These are phyloP conservation scores for Centropus unirufus DNA, from an alignment of 2,113 vertebrate genomes.

Conservation along the genomic window DNA sequence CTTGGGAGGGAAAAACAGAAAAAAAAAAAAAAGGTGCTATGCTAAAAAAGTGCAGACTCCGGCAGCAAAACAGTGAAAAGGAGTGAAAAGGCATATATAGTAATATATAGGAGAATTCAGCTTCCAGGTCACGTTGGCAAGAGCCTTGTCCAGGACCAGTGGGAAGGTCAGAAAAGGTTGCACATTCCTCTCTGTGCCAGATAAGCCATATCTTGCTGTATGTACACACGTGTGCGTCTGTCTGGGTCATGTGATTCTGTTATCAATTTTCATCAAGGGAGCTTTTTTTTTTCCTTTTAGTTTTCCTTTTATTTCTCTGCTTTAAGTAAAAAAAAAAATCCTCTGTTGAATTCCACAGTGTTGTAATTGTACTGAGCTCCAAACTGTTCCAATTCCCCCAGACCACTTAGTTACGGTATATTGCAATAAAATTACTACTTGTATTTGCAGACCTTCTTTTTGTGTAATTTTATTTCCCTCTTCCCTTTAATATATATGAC, in stretches of 20 bases:
- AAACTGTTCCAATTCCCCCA: constrained; percentile 80
- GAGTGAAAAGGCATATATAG: background rate
- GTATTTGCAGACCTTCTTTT: constrained; percentile 82
- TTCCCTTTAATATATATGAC: constrained; percentile 78
- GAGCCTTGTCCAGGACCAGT: background rate
- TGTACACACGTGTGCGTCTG: constrained; percentile 23
- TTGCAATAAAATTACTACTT: constrained; percentile 86
- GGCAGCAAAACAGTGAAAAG: background rate
- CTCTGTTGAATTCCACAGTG: constrained; percentile 61
- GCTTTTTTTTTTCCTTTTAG: constrained; percentile 4
- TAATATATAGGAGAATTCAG: constrained; percentile 8
- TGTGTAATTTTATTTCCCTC: constrained; percentile 75
- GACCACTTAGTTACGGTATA: constrained; percentile 86
- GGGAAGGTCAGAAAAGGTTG: constrained; percentile 20
- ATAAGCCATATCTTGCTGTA: constrained; percentile 48
- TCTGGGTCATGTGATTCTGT: constrained; percentile 81
- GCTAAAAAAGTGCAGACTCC: background rate
- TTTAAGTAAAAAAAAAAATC: constrained; percentile 2
- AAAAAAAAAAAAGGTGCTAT: background rate
- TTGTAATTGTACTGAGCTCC: constrained; percentile 77
- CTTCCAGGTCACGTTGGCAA: background rate
- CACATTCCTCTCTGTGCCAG: background rate
- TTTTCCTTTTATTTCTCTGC: constrained; percentile 22
- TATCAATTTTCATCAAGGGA: constrained; percentile 39
- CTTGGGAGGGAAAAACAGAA: fast-evolving